Conservation (phyloP, 2,888 invertebrate species). For the Drosophila quasianomalipes region DNA sequence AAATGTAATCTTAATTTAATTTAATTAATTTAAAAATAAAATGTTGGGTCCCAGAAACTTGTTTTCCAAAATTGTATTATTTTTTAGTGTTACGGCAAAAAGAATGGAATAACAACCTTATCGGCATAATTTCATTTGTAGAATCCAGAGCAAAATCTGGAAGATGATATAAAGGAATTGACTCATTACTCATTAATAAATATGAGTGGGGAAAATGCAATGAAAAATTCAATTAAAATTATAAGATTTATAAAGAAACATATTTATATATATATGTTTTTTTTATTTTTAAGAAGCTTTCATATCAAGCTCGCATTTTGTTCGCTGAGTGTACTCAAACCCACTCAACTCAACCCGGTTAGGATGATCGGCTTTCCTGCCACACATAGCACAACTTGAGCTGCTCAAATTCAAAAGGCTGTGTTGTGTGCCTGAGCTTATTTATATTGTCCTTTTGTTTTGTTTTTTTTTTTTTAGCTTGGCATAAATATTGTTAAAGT, state of each 20-base stretch:
- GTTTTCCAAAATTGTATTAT: too few relatives aligned
- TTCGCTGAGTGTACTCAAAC: conserved; percentile 1
- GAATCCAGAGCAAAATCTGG: background rate
- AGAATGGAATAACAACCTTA: background rate
- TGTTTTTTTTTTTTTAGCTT: conserved; percentile 28
- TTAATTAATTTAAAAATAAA: too few relatives aligned
- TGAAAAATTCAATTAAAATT: background rate
- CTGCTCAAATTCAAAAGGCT: conserved; percentile 26
- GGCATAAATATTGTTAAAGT: conserved; percentile 76
- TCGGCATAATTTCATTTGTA: background rate
- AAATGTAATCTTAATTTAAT: background rate
- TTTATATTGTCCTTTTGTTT: conserved; percentile 56
- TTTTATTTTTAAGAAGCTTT: background rate
- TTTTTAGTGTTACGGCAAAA: background rate
- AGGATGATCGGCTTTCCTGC: conserved; percentile 47
- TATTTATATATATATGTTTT: background rate
- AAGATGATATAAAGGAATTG: background rate
- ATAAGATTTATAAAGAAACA: background rate
- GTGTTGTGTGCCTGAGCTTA: conserved; percentile 18
- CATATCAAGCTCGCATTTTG: background rate
- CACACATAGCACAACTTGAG: conserved; percentile 55
- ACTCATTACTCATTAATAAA: background rate
- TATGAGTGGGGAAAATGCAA: background rate
- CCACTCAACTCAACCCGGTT: conserved; percentile 1
- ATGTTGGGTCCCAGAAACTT: too few relatives aligned